Base-by-base conservation (phyloP, 2,797 vertebrate genomes). In the Lithobates pipiens region DNA sequence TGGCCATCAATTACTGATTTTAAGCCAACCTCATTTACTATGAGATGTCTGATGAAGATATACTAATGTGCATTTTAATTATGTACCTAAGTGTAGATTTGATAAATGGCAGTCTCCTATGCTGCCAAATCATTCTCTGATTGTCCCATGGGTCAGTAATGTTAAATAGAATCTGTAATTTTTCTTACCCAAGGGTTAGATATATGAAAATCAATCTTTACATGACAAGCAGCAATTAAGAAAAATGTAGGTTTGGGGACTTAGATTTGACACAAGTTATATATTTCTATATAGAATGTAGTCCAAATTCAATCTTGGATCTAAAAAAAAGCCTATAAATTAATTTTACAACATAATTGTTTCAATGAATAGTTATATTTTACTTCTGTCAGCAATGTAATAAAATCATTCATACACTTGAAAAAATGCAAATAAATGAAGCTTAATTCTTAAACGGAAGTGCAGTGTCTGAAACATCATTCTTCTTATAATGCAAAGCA, bases 121-220 rank as follows among this genome's bases (percentile, higher is more conserved):
- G 72, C 74, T 76, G 85, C 85, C 73, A 86, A 76, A 61, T 86
- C 78, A 44, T 82, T 85, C 82, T 75, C 84, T 69, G 71, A 85
- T 85, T 18, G 25, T 61, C 74, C 44, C 72, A 69, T 81, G 72
- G 85, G 63, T 75, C 74, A 77, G 63, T 65, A 73, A 80, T 75
- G 77, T 42, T 80, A 85, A 85, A 80, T 80, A 69, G 67, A 82
- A 77, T 71, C 44, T 86, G 73, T 86, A 73, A 77, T 29, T 76
- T 80, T 65, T 36, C 39, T 29, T 82, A 77, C 73, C 50, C 78
- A 82, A 77, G 79, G 65, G 46, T 65, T 63, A 68, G 21, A 50
- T 61, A 76, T 57, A 57, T 69, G 63, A 85, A 80, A 85, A 80
- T 76, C 71, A 75, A 76, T 85, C 77, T 85, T 71, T 57, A 69